Percentiles rank a stretch among this genome's conserved stretches.
These are phyloP conservation scores for Echinops telfairi DNA, from an alignment of 2,113 vertebrate genomes.

Conservation along the genomic window DNA sequence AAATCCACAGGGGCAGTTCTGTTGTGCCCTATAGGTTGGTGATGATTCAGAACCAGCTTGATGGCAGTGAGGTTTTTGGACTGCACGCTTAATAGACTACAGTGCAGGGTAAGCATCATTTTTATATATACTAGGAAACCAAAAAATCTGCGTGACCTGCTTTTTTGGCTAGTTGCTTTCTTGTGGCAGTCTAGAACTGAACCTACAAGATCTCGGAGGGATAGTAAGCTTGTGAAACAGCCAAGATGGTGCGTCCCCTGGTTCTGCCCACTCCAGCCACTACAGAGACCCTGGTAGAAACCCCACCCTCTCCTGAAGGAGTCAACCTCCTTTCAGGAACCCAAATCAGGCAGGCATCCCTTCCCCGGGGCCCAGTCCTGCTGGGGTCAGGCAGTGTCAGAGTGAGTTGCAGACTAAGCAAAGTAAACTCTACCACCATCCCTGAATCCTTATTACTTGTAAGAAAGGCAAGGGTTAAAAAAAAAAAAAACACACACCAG, in stretches of 20 bases:
- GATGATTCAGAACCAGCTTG: no score
- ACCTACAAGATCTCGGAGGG: no score
- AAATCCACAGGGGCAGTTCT: no score
- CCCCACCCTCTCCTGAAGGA: not conserved
- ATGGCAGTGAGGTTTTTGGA: no score
- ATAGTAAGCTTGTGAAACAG: no score
- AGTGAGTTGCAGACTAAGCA: not conserved
- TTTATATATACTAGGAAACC: no score
- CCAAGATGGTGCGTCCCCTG: not conserved
- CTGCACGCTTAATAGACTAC: no score
- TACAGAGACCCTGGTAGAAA: not conserved
- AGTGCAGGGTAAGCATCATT: no score
- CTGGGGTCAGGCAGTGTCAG: not conserved
- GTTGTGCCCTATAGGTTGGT: no score
- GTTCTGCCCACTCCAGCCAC: not conserved
- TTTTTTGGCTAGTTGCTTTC: no score
- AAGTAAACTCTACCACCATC: constrained; percentile 28
- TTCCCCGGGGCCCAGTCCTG: not conserved
- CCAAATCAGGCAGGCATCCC: not conserved
- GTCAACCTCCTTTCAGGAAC: not conserved
- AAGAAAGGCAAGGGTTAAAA: not conserved
- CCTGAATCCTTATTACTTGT: not conserved
- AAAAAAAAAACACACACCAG: not conserved
- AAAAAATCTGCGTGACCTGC: no score
- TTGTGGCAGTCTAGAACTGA: no score